Percentiles rank a stretch among this genome's conserved stretches.
phyloP scores from a whole-genome alignment of 2,113 vertebrate genomes.

The Oncorhynchus tshawytscha region DNA sequence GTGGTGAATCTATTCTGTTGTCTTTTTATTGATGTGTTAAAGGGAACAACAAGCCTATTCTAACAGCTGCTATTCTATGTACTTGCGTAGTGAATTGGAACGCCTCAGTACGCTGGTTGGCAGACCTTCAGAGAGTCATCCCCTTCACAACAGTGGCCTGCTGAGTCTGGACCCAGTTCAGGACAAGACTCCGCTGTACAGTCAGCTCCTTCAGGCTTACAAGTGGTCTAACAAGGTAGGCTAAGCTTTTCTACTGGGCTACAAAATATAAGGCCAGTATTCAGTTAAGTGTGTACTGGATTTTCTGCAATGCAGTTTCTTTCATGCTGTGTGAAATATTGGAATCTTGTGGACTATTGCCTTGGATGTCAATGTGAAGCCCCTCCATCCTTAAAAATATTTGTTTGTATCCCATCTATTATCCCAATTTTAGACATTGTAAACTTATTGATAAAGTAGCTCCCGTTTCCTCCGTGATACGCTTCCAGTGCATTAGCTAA shows the following conservation, averaged over 20 bases:
- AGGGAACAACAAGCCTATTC: background rate
- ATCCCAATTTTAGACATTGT: too few relatives aligned
- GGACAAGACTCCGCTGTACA: conserved; percentile 96
- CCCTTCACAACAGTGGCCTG: conserved; percentile 93
- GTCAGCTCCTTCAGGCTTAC: conserved; percentile 95
- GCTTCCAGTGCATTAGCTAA: too few relatives aligned
- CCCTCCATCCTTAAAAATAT: too few relatives aligned
- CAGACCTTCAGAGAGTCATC: conserved; percentile 94
- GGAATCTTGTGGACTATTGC: too few relatives aligned
- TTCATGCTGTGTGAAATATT: background rate
- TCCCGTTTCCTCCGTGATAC: too few relatives aligned
- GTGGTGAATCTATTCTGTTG: background rate
- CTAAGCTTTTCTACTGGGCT: background rate
- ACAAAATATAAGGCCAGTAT: too few relatives aligned
- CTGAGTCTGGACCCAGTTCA: conserved; percentile 95
- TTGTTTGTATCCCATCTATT: too few relatives aligned
- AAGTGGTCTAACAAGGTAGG: conserved; percentile 99
- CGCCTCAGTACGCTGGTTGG: conserved; percentile 93
- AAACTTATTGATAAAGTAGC: too few relatives aligned
- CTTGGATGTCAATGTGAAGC: too few relatives aligned
- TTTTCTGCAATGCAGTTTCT: background rate
- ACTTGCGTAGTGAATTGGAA: conserved; percentile 77
- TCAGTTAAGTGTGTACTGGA: background rate
- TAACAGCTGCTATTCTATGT: background rate
- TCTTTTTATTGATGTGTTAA: too few relatives aligned